phyloP scores from a whole-genome alignment of 2,113 vertebrate species.

The Toxotes chatareus region DNA sequence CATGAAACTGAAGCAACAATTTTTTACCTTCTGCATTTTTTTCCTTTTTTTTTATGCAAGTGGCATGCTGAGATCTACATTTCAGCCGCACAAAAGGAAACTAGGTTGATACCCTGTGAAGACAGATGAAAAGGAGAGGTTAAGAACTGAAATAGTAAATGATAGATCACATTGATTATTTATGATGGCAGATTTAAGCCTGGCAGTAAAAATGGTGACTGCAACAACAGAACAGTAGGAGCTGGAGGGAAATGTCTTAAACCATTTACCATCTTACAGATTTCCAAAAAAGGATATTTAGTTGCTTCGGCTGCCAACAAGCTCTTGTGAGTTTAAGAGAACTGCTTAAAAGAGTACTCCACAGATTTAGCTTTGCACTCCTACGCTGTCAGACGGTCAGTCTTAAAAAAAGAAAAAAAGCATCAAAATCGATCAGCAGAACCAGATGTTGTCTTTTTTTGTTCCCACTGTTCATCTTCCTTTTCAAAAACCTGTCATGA shows the following conservation, averaged over 20 bases:
- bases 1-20: slow-evolving; percentile 16
- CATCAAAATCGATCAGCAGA: no score
- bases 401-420: background rate
- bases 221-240: background rate
- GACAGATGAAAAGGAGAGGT: background rate
- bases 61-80: background rate
- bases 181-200: slow-evolving; percentile 9
- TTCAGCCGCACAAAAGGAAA: slow-evolving; percentile 14
- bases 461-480: background rate
- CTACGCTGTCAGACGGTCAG: background rate
- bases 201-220: background rate
- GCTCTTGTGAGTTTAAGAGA: background rate
- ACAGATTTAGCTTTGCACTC: background rate
- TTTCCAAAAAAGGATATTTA: slow-evolving; percentile 13
- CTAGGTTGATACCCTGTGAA: background rate
- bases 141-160: slow-evolving; percentile 6
- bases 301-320: background rate
- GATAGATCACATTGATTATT: background rate
- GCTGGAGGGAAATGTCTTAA: background rate
- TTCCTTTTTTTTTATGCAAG: slow-evolving; percentile 44
- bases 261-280: slow-evolving; percentile 12
- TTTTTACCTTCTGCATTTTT: background rate
- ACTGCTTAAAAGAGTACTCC: background rate
- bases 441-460: background rate
- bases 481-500: background rate